A percentile compares a stretch with the other conserved stretches of the same genome.
These are phyloP conservation scores for Caerostris darwini DNA, from an alignment of 1,140 invertebrate genomes.

Conservation along the genomic window DNA sequence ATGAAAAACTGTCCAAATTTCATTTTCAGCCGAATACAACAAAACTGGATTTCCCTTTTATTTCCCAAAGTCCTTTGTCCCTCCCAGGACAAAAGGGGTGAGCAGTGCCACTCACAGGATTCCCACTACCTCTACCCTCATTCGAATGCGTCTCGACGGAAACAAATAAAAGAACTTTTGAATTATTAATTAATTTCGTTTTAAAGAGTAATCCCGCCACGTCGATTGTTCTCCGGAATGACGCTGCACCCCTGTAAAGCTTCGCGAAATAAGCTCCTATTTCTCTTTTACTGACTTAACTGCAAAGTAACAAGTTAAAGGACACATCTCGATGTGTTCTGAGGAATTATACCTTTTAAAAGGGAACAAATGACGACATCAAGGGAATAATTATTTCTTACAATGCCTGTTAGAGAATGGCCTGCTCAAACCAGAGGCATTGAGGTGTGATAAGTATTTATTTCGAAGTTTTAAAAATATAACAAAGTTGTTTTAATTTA, in stretches of 20 bases:
- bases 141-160: not conserved
- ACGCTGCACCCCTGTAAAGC: not conserved
- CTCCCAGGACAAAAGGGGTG: not conserved
- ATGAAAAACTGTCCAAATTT: not conserved
- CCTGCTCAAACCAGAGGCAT: not conserved
- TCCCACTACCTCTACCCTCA: not conserved
- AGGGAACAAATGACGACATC: constrained; percentile 38
- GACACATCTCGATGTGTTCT: constrained; percentile 14
- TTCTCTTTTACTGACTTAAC: constrained; percentile 19
- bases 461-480: too few species aligned
- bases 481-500: not conserved
- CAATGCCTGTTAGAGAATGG: not conserved
- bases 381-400: constrained; percentile 33
- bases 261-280: not conserved
- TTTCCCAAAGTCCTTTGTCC: constrained; percentile 48
- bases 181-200: constrained; percentile 69
- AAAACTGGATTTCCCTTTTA: constrained; percentile 20
- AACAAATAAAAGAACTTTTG: constrained; percentile 55
- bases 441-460: not conserved
- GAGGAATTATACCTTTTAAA: constrained; percentile 37
- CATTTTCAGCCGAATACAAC: constrained; percentile 36
- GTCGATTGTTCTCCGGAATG: constrained; percentile 45
- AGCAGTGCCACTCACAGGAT: not conserved
- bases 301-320: constrained; percentile 28
- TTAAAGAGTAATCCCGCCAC: constrained; percentile 46